phyloP scores from a whole-genome alignment of 1,140 invertebrate genomes.

The Philaenus spumarius region DNA sequence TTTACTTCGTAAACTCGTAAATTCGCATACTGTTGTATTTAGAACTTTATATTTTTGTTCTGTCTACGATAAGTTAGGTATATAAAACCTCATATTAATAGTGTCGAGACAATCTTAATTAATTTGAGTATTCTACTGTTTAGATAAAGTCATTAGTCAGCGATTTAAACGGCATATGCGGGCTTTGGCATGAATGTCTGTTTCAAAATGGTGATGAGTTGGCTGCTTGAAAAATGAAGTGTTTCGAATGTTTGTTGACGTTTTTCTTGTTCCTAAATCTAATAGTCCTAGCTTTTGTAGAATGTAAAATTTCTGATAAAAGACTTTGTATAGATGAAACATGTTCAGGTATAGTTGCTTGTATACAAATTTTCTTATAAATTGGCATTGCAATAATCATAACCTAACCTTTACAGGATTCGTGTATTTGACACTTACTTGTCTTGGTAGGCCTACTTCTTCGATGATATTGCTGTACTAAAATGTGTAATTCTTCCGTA shows the following conservation, averaged over 20 bases:
- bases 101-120: too few species aligned
- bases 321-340: not conserved
- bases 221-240: conserved; percentile 11
- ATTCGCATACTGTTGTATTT: too few species aligned
- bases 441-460: not conserved
- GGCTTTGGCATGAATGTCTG: too few species aligned
- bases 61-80: too few species aligned
- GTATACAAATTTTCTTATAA: not conserved
- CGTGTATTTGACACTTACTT: not conserved
- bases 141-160: too few species aligned
- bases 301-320: conserved; percentile 4
- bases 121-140: too few species aligned
- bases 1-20: too few species aligned
- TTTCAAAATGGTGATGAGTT: conserved; percentile 10
- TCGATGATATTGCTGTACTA: not conserved
- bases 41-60: too few species aligned
- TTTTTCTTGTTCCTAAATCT: not conserved
- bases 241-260: not conserved
- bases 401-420: not conserved
- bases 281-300: not conserved
- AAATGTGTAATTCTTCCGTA: not conserved
- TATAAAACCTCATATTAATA: too few species aligned
- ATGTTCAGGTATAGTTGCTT: not conserved
- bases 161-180: too few species aligned
- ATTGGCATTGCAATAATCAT: not conserved